These are phyloP conservation scores for Dryobates pubescens DNA, from an alignment of 2,797 vertebrate genomes.

Conservation along the genomic window DNA sequence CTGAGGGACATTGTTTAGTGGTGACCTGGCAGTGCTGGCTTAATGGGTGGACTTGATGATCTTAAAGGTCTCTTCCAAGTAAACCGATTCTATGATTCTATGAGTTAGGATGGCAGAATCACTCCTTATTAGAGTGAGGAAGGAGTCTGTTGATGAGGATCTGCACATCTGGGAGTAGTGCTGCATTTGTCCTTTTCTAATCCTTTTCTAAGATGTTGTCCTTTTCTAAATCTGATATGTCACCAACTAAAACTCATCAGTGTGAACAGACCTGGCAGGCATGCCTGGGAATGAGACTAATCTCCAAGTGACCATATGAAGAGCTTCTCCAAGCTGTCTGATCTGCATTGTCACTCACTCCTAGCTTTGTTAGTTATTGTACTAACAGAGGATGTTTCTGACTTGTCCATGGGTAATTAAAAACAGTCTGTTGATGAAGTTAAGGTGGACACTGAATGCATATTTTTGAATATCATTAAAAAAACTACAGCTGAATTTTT, in stretches of 20 bases:
- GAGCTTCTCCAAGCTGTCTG: neutral
- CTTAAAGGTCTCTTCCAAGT: neutral
- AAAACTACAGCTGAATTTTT: neutral
- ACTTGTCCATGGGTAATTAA: neutral
- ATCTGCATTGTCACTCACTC: neutral
- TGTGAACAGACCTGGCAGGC: neutral
- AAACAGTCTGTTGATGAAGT: neutral
- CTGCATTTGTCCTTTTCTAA: neutral
- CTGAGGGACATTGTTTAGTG: too few species aligned
- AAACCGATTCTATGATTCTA: neutral
- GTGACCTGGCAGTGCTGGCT: too few species aligned
- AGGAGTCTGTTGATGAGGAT: neutral
- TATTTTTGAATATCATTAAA: neutral
- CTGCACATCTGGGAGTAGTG: neutral
- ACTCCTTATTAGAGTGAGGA: neutral
- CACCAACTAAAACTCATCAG: neutral
- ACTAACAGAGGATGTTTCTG: neutral
- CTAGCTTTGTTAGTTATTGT: neutral
- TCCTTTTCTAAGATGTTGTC: neutral
- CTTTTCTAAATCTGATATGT: neutral
- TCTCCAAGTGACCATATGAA: neutral
- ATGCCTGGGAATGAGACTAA: neutral
- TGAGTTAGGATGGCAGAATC: neutral
- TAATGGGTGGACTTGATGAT: neutral
- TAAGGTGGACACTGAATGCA: neutral